Base-by-base conservation (phyloP, 2,888 invertebrate species). In the Bibio marci region DNA sequence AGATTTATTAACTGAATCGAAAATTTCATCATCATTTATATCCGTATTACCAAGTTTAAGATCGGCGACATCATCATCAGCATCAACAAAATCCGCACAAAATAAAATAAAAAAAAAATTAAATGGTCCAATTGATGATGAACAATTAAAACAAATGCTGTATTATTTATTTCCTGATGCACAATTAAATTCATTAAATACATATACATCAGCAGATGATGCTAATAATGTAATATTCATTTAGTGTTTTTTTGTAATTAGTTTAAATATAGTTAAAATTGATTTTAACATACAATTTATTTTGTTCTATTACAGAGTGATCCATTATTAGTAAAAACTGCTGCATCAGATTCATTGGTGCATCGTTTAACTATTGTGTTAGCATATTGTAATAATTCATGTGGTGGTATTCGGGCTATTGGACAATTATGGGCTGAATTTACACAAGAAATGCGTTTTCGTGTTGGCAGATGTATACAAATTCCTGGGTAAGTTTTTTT, bases 401-500 rank as follows among this genome's bases (percentile, higher is more conserved):
- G 82, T 15, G 86, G 86, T 2, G 76, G 86, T 5, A 67, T 76
- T 0, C 60, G 62, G 35, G 78, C 81, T 37, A 67, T 91, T 39
- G 85, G 87, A 1, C 90, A 94, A 53, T 57, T 95, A 12, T 97
- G 95, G 95, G 82, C 86, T 51, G 91, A 92, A 56, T 85, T 97
- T 54, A 73, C 82, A 1, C 77, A 88, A 49, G 90, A 92, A 58
- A 71, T 97, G 56, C 72, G 92, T 44, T 82, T 80, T 52, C 68
- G 91, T 22, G 91, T 91, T 83, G 92, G 95, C 51, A 77, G 77
- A 50, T 71, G 71, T 38, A 69, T 80, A 43, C 54, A 66, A 28
- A 73, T 92, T 47, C 80, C 85, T 17, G 90, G 90, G 90, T 90
- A 62, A 80, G 85, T 76, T n/a, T n/a, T n/a, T n/a, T n/a, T n/a